Conservation (phyloP, 2,888 invertebrate genomes). For the Synanthedon vespiformis region DNA sequence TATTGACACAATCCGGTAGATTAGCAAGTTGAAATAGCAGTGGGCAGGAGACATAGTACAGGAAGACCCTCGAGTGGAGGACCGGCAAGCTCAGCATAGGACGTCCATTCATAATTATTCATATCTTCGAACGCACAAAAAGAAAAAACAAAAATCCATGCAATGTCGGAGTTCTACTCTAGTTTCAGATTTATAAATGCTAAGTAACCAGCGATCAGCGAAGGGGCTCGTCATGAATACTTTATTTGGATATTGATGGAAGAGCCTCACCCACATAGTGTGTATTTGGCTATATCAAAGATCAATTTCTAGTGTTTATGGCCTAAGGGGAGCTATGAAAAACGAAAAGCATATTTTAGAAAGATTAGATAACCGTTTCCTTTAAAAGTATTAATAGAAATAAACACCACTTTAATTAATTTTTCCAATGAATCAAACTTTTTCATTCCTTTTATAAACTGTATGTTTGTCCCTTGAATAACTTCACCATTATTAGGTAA, state of each 20-base stretch:
- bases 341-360: conserved; percentile 1
- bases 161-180: background rate
- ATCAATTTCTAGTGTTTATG: conserved; percentile 7
- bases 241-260: conserved; percentile 5
- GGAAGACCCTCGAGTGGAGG: too few species aligned
- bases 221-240: conserved; percentile 8
- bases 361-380: background rate
- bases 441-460: too few species aligned
- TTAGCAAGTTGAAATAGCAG: too few species aligned
- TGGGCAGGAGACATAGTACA: too few species aligned
- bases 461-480: too few species aligned
- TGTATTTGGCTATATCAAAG: conserved; percentile 3
- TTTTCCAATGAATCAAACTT: background rate
- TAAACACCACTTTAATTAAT: background rate
- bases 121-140: too few species aligned
- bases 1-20: too few species aligned
- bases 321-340: conserved; percentile 1
- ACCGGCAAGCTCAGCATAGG: too few species aligned
- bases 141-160: background rate
- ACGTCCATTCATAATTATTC: too few species aligned
- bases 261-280: background rate
- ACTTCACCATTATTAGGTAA: too few species aligned
- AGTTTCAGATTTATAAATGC: conserved; percentile 8
- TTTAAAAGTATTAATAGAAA: too few species aligned
- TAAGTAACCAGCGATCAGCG: conserved; percentile 7